These are phyloP conservation scores for Marmota monax DNA, from an alignment of 2,113 vertebrate species.

Conservation along the genomic window DNA sequence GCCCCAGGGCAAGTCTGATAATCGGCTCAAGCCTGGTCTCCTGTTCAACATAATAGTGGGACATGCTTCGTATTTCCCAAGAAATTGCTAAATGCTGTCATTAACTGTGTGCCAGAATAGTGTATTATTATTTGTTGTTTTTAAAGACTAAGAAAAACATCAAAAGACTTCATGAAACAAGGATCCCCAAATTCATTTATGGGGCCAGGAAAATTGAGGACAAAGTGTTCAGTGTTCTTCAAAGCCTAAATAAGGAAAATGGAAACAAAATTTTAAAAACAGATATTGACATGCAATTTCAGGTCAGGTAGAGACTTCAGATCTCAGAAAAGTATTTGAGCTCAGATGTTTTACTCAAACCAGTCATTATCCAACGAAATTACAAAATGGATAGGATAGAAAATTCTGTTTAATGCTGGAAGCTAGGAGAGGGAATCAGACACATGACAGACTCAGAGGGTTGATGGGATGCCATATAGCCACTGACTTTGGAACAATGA, in stretches of 20 bases:
- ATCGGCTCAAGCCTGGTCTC: background rate
- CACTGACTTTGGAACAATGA: accelerated
- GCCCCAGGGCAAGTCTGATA: background rate
- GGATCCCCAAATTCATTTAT: background rate
- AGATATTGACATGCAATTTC: background rate
- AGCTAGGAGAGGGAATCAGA: background rate
- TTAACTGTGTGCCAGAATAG: background rate
- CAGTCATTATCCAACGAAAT: background rate
- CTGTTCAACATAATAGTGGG: background rate
- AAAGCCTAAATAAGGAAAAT: background rate
- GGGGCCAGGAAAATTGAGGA: slow-evolving; percentile 1
- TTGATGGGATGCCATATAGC: background rate
- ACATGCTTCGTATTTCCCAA: background rate
- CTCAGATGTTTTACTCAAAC: background rate
- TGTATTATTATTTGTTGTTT: slow-evolving; percentile 28
- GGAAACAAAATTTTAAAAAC: background rate
- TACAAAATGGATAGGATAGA: background rate
- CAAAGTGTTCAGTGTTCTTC: background rate
- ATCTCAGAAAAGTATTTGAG: background rate
- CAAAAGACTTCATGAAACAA: background rate
- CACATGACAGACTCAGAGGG: too few species aligned
- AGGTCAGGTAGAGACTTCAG: background rate
- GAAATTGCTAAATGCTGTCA: background rate
- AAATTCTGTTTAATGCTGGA: background rate
- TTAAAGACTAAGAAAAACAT: slow-evolving; percentile 51